Evolutionary conservation across 2,888 invertebrate species (phyloP).

Genomic region (Xestia sexstrigata): DNA sequence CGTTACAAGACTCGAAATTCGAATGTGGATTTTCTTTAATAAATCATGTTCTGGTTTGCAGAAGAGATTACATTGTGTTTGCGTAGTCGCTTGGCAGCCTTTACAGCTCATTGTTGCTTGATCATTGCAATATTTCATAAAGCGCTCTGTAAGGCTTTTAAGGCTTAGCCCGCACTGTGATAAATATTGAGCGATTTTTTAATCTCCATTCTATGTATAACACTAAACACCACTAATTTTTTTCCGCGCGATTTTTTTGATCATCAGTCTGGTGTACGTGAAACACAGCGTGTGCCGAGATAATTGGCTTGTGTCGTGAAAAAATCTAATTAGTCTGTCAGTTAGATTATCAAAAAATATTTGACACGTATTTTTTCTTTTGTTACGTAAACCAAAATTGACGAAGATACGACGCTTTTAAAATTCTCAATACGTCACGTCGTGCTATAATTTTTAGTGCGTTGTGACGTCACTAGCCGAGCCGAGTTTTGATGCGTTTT

Average conservation of each 20-base stretch:
- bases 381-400: no score
- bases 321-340: no score
- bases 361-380: no score
- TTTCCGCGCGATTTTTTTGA: no score
- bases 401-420: no score
- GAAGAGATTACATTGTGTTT: slow-evolving; percentile 84
- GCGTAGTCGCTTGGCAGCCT: slow-evolving; percentile 71
- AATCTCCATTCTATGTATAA: background rate
- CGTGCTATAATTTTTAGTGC: no score
- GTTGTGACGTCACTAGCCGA: no score
- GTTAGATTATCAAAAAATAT: no score
- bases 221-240: background rate
- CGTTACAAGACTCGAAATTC: slow-evolving; percentile 76
- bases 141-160: slow-evolving; percentile 61
- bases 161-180: background rate
- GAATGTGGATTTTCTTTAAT: slow-evolving; percentile 79
- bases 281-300: background rate
- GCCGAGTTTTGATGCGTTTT: no score
- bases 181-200: background rate
- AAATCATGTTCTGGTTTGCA: slow-evolving; percentile 79
- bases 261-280: background rate
- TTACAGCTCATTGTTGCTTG: slow-evolving; percentile 80
- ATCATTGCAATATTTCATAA: slow-evolving; percentile 74
- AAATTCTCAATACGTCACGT: no score
- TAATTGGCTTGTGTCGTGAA: no score